Conservation (phyloP, 2,797 vertebrate species). For the Poecile montanus region DNA sequence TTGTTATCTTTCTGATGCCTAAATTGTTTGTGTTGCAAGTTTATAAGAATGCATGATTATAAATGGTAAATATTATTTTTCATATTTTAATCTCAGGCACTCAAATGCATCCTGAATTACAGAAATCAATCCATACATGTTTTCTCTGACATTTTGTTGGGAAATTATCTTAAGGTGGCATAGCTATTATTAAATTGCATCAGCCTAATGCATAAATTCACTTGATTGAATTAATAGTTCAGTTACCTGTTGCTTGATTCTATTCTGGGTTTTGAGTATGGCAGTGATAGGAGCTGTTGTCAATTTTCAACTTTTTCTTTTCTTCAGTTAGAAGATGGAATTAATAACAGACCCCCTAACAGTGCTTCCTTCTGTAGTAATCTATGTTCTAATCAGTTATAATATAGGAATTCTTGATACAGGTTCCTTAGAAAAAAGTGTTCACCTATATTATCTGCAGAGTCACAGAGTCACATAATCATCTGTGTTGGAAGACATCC, state of each 20-base stretch:
- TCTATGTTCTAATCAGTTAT: not conserved
- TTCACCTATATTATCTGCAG: not conserved
- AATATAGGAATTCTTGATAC: not conserved
- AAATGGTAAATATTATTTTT: not conserved
- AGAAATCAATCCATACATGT: not conserved
- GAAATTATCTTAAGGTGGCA: not conserved
- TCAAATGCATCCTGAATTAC: not conserved
- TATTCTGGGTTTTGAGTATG: not conserved
- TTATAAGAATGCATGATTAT: not conserved
- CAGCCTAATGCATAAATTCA: not conserved
- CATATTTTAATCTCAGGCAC: not conserved
- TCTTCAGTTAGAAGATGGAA: not conserved
- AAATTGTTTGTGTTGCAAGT: not conserved
- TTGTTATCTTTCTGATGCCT: not conserved
- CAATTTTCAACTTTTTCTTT: not conserved
- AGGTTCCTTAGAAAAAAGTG: not conserved
- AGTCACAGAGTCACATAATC: not conserved
- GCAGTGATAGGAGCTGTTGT: not conserved
- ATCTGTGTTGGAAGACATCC: not conserved
- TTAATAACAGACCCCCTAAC: not conserved
- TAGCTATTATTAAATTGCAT: not conserved
- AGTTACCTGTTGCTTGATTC: not conserved
- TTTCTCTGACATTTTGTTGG: not conserved
- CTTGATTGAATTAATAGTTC: not conserved
- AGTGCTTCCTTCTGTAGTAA: not conserved